These are phyloP conservation scores for Pyrocoelia pectoralis DNA, from an alignment of 2,888 invertebrate genomes.

Conservation along the genomic window DNA sequence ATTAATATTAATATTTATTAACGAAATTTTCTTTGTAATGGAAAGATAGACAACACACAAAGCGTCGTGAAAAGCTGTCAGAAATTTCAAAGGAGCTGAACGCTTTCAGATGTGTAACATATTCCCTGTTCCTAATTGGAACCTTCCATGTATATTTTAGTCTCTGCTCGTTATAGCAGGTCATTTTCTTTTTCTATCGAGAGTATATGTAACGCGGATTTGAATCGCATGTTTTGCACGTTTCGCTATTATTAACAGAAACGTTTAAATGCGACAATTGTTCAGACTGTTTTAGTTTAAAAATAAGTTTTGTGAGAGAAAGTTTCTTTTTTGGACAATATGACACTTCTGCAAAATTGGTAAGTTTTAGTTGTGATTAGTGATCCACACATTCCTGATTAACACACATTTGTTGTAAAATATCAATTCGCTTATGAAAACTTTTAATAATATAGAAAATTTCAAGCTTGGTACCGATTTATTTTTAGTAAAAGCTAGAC, in stretches of 20 bases:
- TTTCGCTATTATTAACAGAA: background rate
- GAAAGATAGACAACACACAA: constrained; percentile 31
- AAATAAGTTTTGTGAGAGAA: background rate
- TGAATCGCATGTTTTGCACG: constrained; percentile 10
- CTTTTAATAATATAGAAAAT: too few relatives aligned
- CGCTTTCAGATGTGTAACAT: constrained; percentile 25
- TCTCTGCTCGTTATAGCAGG: constrained; percentile 48
- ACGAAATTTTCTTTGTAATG: too few relatives aligned
- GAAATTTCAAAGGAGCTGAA: constrained; percentile 21
- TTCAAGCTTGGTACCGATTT: constrained; percentile 21
- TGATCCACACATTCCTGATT: too few relatives aligned
- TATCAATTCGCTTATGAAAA: too few relatives aligned
- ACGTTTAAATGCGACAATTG: background rate
- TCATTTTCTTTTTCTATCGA: constrained; percentile 45
- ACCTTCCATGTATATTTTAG: constrained; percentile 54
- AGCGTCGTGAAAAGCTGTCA: constrained; percentile 17
- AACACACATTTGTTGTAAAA: too few relatives aligned
- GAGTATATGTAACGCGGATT: constrained; percentile 39
- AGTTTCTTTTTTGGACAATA: background rate
- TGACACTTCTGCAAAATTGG: background rate
- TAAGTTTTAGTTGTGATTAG: background rate
- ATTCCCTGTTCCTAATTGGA: constrained; percentile 46
- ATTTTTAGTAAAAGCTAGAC: constrained; percentile 36
- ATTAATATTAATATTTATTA: too few relatives aligned
- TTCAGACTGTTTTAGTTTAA: background rate